Conservation (phyloP, 2,113 vertebrate genomes). For the Potamarius usumacintae region DNA sequence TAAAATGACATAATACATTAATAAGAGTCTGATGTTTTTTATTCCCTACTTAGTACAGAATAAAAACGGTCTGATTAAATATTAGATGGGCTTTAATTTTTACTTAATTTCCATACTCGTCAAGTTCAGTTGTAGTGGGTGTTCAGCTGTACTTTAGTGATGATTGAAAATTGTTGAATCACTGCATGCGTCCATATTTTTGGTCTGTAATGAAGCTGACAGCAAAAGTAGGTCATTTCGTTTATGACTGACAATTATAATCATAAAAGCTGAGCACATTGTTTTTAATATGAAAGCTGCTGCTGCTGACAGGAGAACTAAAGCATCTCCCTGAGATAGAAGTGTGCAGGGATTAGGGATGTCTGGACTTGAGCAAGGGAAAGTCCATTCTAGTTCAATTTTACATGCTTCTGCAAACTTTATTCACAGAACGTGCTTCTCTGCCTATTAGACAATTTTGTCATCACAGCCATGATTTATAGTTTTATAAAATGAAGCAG, state of each 20-base stretch:
- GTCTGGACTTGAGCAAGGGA: constrained; percentile 52
- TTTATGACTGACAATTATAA: constrained; percentile 34
- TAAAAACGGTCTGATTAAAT: background rate
- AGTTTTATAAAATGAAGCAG: background rate
- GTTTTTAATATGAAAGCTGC: constrained; percentile 33
- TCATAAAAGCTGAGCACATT: constrained; percentile 42
- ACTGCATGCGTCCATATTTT: background rate
- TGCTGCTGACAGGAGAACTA: constrained; percentile 35
- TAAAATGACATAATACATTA: background rate
- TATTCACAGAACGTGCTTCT: constrained; percentile 1
- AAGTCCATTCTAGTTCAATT: constrained; percentile 46
- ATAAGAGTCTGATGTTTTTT: background rate
- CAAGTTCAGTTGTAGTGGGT: background rate
- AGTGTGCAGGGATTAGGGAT: constrained; percentile 34
- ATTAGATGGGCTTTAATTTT: background rate
- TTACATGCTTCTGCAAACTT: constrained; percentile 21
- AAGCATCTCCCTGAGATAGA: constrained; percentile 25
- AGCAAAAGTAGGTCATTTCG: background rate
- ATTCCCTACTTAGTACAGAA: background rate
- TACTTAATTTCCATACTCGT: background rate
- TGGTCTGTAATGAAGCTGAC: background rate
- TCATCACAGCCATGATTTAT: constrained; percentile 13
- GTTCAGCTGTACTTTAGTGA: background rate
- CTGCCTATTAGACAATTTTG: constrained; percentile 13
- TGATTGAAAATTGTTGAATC: background rate